Evolutionary conservation across 1,140 invertebrate species (phyloP), one percentile per base, ranked within the genome.

Genomic region (Brachionus koreanus): DNA sequence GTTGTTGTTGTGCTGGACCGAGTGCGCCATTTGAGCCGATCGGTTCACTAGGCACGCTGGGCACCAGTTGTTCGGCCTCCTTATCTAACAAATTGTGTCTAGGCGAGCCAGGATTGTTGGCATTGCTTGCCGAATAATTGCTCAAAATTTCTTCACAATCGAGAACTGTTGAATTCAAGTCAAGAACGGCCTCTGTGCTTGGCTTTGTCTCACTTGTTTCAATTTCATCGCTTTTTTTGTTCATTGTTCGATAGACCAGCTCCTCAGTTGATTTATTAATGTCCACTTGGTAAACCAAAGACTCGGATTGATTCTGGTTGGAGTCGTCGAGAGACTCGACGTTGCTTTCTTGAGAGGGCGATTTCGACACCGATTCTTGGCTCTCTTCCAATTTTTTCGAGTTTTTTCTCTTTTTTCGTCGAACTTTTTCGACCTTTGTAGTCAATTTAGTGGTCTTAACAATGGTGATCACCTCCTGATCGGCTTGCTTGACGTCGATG

Each of bases 61-160:
- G 12, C 6, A 42, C 39, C 6, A 57, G 3, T 75, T 12, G 29
- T 16, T 19, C 35, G 39, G 39, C 2, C 39, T 42, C 39, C 6
- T 42, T 42, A 16, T 57, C 16, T 1, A 16, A 6, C 49, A 57
- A 7, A 7, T 57, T 57, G 33, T 61, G 76, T 23, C 25, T 49
- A 3, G 76, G 76, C 37, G 76, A 79, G 49, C 49, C 9, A 0
- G 52, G 49, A 39, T 79, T 37, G 33, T 79, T 79, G 7, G 46
- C 35, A 65, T 79, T 37, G 29, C 39, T 61, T 7, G n/a, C 57
- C 25, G 76, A 79, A 43, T 79, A 79, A 65, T 25, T 79, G 37
- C 76, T 79, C 23, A 79, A 37, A 23, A 79, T 79, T 19, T 79
- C 76, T 25, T 79, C 76, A 13, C 49, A 79, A 10, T 79, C 76